These are phyloP conservation scores for Pituophis catenifer DNA, from an alignment of 2,113 vertebrate species.

Conservation along the genomic window DNA sequence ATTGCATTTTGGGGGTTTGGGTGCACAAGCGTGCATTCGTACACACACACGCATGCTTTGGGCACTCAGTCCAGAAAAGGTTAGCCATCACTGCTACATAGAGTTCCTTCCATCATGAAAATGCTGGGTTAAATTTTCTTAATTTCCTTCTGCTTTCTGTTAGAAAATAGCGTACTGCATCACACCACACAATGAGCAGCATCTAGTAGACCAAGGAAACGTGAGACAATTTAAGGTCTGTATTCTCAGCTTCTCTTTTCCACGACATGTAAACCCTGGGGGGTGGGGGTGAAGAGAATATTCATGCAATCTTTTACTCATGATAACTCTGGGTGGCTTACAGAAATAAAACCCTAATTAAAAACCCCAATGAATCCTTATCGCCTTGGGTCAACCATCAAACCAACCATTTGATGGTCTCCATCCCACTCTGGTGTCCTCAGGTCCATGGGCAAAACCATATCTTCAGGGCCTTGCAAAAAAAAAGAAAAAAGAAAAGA, in stretches of 20 bases:
- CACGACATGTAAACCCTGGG: neutral
- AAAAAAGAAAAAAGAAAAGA: neutral
- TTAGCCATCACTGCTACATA: neutral
- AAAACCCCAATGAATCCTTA: neutral
- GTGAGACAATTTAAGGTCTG: conserved; percentile 90
- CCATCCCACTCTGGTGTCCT: neutral
- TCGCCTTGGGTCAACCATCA: neutral
- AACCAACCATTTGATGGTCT: neutral
- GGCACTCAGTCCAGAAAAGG: too few species aligned
- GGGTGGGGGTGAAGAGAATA: neutral
- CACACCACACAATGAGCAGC: conserved; percentile 92
- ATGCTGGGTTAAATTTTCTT: neutral
- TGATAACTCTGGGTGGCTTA: neutral
- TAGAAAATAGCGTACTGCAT: conserved; percentile 95
- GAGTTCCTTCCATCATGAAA: neutral
- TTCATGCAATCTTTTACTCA: neutral
- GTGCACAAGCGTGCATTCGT: too few species aligned
- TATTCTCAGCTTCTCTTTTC: neutral
- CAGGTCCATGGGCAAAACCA: neutral
- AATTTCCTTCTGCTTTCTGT: conserved; percentile 31
- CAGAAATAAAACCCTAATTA: neutral
- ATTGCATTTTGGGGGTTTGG: too few species aligned
- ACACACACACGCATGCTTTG: too few species aligned
- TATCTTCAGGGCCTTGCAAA: neutral
- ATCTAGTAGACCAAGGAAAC: conserved; percentile 87